These are phyloP conservation scores for Cetoscarus ocellatus DNA, from an alignment of 2,797 vertebrate species.

Conservation along the genomic window DNA sequence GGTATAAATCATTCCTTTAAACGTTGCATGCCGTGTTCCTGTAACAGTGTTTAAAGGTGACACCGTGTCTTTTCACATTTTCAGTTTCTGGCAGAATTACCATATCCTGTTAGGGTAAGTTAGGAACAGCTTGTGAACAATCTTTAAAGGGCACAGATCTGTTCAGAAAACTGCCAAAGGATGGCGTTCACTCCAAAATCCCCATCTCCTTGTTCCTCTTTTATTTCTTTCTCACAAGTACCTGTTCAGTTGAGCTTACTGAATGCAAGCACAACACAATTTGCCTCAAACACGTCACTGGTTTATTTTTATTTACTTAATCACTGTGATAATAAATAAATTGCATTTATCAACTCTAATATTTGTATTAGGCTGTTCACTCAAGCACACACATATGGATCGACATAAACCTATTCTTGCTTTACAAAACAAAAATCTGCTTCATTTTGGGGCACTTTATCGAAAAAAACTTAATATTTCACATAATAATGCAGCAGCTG, in stretches of 20 bases:
- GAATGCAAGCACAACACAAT: neutral
- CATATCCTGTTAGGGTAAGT: slow-evolving; percentile 30
- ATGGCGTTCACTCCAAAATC: slow-evolving; percentile 13
- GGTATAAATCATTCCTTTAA: slow-evolving; percentile 25
- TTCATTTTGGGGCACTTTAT: too few species aligned
- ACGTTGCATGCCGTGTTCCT: slow-evolving; percentile 6
- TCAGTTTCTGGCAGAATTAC: slow-evolving; percentile 15
- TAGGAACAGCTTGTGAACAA: slow-evolving; percentile 32
- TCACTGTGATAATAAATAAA: too few species aligned
- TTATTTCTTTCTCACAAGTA: neutral
- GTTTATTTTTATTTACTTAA: too few species aligned
- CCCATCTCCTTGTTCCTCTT: neutral
- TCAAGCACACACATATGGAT: too few species aligned
- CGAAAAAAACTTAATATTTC: too few species aligned
- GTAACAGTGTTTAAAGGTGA: slow-evolving; percentile 3
- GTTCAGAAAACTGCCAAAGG: slow-evolving; percentile 35
- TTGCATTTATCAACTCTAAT: too few species aligned
- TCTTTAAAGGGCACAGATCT: slow-evolving; percentile 16
- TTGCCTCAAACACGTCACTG: too few species aligned
- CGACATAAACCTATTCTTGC: too few species aligned
- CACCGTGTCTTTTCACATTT: slow-evolving; percentile 28
- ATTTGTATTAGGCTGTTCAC: too few species aligned
- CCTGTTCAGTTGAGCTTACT: too few species aligned
- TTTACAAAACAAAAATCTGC: too few species aligned
- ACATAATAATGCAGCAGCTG: too few species aligned